phyloP scores from a whole-genome alignment of 2,797 vertebrate species.

The Propithecus deckenii region DNA sequence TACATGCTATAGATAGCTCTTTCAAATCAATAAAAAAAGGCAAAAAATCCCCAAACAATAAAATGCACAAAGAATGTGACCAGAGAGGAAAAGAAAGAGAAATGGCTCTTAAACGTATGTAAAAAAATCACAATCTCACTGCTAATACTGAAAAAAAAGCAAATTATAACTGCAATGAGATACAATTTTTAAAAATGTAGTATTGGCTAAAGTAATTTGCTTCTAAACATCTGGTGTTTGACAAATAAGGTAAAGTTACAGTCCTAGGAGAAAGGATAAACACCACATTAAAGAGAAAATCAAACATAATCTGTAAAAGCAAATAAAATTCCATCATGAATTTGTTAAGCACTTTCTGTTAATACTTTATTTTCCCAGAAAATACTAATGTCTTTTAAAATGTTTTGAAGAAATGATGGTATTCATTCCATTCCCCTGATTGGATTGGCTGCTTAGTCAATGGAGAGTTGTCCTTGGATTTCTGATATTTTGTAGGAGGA shows the following conservation, averaged over 20 bases:
- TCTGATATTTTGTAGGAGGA: background rate
- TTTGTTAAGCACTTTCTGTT: background rate
- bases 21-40: background rate
- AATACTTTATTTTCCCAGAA: background rate
- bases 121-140: background rate
- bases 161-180: background rate
- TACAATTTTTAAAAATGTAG: background rate
- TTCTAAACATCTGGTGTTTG: slow-evolving; percentile 40
- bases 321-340: background rate
- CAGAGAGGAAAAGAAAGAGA: background rate
- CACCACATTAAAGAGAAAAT: slow-evolving; percentile 3
- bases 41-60: background rate
- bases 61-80: background rate
- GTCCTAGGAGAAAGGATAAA: slow-evolving; percentile 1
- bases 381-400: background rate
- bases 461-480: background rate
- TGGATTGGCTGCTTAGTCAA: background rate
- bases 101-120: background rate
- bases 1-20: background rate
- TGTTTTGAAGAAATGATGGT: background rate
- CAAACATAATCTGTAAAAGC: background rate
- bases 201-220: background rate
- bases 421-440: background rate
- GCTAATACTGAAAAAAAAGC: background rate
- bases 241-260: background rate